phyloP scores from a whole-genome alignment of 2,797 vertebrate species.

The Enteromius fasciolatus region DNA sequence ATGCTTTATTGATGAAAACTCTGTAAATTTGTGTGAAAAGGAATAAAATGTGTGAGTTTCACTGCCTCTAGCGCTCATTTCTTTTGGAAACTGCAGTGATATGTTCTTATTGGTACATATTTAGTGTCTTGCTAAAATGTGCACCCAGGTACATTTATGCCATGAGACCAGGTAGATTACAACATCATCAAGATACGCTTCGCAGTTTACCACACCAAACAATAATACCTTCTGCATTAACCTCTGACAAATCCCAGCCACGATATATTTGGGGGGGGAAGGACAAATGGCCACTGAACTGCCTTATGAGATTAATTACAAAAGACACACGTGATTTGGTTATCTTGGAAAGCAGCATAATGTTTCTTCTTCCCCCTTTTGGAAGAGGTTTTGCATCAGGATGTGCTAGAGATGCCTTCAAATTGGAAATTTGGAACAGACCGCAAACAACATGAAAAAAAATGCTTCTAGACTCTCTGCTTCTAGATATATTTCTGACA shows the following conservation, averaged over 20 bases:
- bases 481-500: background rate
- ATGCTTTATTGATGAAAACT: too few relatives aligned
- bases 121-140: too few relatives aligned
- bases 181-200: too few relatives aligned
- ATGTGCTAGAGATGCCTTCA: background rate
- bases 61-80: too few relatives aligned
- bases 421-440: constrained; percentile 2
- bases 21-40: too few relatives aligned
- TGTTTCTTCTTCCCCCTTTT: background rate
- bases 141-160: too few relatives aligned
- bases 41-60: too few relatives aligned
- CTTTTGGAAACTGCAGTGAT: too few relatives aligned
- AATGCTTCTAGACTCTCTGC: background rate
- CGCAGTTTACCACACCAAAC: too few relatives aligned
- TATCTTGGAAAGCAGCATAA: background rate
- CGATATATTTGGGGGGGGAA: background rate
- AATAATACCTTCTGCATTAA: too few relatives aligned
- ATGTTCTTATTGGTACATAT: too few relatives aligned
- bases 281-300: background rate
- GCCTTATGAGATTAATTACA: background rate
- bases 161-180: too few relatives aligned
- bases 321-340: background rate
- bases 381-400: background rate
- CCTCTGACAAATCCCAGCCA: background rate
- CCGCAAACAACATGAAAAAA: background rate